A percentile compares a stretch with the other conserved stretches of the same genome.
Evolutionary conservation across 1,140 invertebrate species (phyloP).

Genomic region (Drosophila kepulauana): DNA sequence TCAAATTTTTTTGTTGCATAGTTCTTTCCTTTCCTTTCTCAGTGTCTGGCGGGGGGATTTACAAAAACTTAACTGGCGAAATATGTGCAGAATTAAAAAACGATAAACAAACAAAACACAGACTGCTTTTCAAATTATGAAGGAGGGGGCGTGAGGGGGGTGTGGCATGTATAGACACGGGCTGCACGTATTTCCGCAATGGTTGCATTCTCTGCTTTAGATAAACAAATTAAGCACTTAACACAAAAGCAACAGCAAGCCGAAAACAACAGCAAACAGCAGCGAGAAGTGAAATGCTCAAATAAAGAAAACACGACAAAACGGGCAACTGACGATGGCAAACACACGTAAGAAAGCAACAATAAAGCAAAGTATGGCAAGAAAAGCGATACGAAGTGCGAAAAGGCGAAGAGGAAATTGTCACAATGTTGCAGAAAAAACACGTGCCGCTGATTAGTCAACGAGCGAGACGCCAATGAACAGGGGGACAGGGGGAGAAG

Average conservation of each 20-base stretch:
- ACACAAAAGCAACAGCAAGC: conserved; percentile 42
- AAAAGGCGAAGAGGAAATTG: conserved; percentile 65
- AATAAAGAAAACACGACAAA: conserved; percentile 40
- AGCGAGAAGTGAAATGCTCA: conserved; percentile 38
- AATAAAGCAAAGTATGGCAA: conserved; percentile 22
- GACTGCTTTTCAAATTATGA: neutral
- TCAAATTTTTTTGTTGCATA: conserved; percentile 21
- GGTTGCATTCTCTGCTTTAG: conserved; percentile 63
- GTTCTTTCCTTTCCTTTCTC: neutral
- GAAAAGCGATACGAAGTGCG: conserved; percentile 41
- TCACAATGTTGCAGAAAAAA: conserved; percentile 76
- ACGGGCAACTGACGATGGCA: conserved; percentile 2
- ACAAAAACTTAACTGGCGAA: conserved; percentile 42
- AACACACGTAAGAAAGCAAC: conserved; percentile 44
- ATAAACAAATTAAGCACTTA: conserved; percentile 73
- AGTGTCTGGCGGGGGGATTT: conserved; percentile 15
- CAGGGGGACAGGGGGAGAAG: neutral
- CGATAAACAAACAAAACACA: conserved; percentile 63
- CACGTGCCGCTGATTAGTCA: conserved; percentile 79
- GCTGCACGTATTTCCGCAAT: conserved; percentile 73
- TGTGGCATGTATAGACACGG: conserved; percentile 1
- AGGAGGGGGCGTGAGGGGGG: neutral
- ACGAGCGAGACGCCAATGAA: conserved; percentile 25
- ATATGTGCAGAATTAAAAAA: conserved; percentile 68
- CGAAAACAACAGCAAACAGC: conserved; percentile 27